Percentiles rank a stretch among this genome's conserved stretches.
phyloP scores from a whole-genome alignment of 2,888 invertebrate species.

The Aleiodes alternator region DNA sequence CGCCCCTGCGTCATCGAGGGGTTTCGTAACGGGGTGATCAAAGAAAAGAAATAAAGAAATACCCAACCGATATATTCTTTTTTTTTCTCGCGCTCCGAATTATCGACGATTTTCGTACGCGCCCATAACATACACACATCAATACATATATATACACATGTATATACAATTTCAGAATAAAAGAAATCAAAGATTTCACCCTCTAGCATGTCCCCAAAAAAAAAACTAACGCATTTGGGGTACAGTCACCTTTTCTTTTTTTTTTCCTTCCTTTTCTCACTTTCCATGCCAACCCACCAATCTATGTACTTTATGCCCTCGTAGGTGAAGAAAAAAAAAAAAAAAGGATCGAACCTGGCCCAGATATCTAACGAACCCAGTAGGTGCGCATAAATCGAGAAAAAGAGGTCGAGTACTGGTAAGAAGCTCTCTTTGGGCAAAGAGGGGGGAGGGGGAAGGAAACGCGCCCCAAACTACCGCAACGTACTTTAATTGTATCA shows the following conservation, averaged over 20 bases:
- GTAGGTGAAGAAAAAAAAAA: slow-evolving; percentile 18
- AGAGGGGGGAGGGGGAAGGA: slow-evolving; percentile 39
- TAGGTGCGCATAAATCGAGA: slow-evolving; percentile 62
- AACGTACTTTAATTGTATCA: slow-evolving; percentile 74
- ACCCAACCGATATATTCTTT: slow-evolving; percentile 52
- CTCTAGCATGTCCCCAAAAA: slow-evolving; percentile 43
- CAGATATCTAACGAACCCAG: slow-evolving; percentile 61
- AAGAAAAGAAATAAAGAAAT: slow-evolving; percentile 47
- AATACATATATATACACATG: slow-evolving; percentile 12
- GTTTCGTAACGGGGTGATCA: slow-evolving; percentile 51
- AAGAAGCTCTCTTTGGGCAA: slow-evolving; percentile 38
- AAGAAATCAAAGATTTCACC: slow-evolving; percentile 57
- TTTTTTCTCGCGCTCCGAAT: slow-evolving; percentile 51
- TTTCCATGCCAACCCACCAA: slow-evolving; percentile 43
- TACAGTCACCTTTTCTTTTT: slow-evolving; percentile 49
- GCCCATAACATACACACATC: slow-evolving; percentile 41
- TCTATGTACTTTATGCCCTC: slow-evolving; percentile 43
- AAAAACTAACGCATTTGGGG: slow-evolving; percentile 40
- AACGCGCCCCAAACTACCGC: slow-evolving; percentile 62
- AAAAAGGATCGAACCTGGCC: slow-evolving; percentile 56
- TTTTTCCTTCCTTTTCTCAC: not conserved
- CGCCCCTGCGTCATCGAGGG: slow-evolving; percentile 55
- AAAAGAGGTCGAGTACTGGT: slow-evolving; percentile 47
- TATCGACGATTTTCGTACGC: slow-evolving; percentile 54
- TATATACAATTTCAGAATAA: slow-evolving; percentile 46